Conservation (phyloP, 2,888 invertebrate genomes). For the Drosophila barbarae region DNA sequence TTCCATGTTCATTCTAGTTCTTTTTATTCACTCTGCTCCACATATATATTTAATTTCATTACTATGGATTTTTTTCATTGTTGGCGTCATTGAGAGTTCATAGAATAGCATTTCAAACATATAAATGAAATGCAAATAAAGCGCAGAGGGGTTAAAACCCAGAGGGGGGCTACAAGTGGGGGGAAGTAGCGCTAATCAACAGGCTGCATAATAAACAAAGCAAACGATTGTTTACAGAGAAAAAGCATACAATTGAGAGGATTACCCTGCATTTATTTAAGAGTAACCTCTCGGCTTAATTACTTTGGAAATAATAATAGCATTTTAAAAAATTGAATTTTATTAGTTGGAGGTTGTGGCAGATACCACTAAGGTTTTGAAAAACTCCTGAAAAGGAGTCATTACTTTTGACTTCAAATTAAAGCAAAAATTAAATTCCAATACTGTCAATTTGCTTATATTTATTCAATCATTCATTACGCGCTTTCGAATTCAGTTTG, state of each 20-base stretch:
- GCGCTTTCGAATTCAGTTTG: slow-evolving; percentile 5
- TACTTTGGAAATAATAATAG: background rate
- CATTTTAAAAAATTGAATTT: background rate
- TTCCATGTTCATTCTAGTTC: slow-evolving; percentile 7
- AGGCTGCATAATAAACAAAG: slow-evolving; percentile 39
- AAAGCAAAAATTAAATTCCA: background rate
- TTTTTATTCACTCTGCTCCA: slow-evolving; percentile 15
- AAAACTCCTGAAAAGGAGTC: too few species aligned
- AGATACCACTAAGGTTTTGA: too few species aligned
- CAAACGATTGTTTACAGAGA: slow-evolving; percentile 7
- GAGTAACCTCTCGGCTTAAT: background rate
- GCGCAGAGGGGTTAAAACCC: background rate
- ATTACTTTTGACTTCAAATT: too few species aligned
- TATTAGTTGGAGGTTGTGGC: background rate
- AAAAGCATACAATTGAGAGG: background rate
- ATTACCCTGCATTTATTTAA: slow-evolving; percentile 7
- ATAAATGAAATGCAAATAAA: slow-evolving; percentile 42
- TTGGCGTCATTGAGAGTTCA: slow-evolving; percentile 40
- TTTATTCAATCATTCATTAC: slow-evolving; percentile 11
- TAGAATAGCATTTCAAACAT: slow-evolving; percentile 33
- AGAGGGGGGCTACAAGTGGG: background rate
- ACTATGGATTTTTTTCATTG: slow-evolving; percentile 38
- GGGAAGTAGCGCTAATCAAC: slow-evolving; percentile 39
- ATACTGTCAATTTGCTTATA: background rate
- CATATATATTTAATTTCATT: slow-evolving; percentile 59